These are phyloP conservation scores for Eristalinus aeneus DNA, from an alignment of 2,888 invertebrate species.

Conservation along the genomic window DNA sequence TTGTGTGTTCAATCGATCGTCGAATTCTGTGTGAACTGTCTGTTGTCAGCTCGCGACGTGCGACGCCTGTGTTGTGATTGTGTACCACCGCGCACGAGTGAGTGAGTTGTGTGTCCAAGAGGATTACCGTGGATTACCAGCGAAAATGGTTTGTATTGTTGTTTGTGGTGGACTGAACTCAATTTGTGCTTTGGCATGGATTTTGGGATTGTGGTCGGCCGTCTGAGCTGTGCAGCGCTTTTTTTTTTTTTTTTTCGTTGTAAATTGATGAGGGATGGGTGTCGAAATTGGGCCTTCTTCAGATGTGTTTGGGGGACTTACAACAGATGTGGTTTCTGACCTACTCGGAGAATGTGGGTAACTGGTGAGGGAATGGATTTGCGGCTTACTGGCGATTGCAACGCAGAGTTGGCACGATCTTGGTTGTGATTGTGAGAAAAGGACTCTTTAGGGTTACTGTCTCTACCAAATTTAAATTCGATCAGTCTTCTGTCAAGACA, in stretches of 20 bases:
- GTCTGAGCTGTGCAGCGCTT: not conserved
- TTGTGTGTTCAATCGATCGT: slow-evolving; percentile 16
- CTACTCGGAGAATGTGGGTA: not conserved
- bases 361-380: not conserved
- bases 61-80: not conserved
- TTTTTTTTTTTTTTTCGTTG: not conserved
- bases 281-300: not conserved
- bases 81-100: not conserved
- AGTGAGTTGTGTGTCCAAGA: slow-evolving; percentile 18
- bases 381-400: not conserved
- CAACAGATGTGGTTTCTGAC: not conserved
- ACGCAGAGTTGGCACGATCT: not conserved
- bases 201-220: not conserved
- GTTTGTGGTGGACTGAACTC: not conserved
- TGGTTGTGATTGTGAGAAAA: not conserved
- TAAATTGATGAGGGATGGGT: not conserved
- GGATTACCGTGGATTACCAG: slow-evolving; percentile 53
- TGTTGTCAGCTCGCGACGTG: not conserved
- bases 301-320: not conserved
- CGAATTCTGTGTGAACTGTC: slow-evolving; percentile 2
- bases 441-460: not conserved
- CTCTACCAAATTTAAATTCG: no score
- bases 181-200: not conserved
- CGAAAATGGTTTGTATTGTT: slow-evolving; percentile 56
- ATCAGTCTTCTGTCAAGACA: no score